A percentile compares a stretch with the other conserved stretches of the same genome.
Evolutionary conservation across 2,113 vertebrate species (phyloP).

Genomic region (Dipodomys stephensi): DNA sequence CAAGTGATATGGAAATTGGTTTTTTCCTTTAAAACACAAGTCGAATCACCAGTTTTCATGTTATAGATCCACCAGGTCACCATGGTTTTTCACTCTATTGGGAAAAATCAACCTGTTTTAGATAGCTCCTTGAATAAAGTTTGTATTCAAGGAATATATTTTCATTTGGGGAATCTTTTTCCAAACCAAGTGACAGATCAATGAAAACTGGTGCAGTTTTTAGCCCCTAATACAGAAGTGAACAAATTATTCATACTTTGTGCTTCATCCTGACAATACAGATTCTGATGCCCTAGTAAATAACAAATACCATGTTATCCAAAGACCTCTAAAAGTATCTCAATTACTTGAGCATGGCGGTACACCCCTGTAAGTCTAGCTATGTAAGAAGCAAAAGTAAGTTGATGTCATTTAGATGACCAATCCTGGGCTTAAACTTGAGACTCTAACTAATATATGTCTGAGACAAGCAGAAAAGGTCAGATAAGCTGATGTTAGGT

Average conservation of each 20-base stretch:
- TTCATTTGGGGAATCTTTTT: constrained; percentile 38
- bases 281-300: constrained; percentile 19
- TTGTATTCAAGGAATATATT: neutral
- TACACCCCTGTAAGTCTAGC: no score
- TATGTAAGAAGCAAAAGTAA: no score
- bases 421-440: no score
- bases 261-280: neutral
- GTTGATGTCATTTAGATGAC: no score
- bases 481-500: no score
- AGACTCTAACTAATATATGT: no score
- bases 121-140: neutral
- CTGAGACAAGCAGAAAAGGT: no score
- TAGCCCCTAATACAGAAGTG: neutral
- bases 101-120: neutral
- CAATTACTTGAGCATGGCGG: constrained; percentile 2
- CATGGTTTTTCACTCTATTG: neutral
- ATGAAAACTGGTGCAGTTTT: neutral
- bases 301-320: neutral
- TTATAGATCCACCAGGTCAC: neutral
- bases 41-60: neutral
- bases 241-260: neutral
- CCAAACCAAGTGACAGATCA: constrained; percentile 28
- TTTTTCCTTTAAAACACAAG: constrained; percentile 1
- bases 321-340: constrained; percentile 42
- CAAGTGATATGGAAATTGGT: neutral